Base-by-base conservation (phyloP, 2,888 invertebrate species). In the Argyra leucocephala region DNA sequence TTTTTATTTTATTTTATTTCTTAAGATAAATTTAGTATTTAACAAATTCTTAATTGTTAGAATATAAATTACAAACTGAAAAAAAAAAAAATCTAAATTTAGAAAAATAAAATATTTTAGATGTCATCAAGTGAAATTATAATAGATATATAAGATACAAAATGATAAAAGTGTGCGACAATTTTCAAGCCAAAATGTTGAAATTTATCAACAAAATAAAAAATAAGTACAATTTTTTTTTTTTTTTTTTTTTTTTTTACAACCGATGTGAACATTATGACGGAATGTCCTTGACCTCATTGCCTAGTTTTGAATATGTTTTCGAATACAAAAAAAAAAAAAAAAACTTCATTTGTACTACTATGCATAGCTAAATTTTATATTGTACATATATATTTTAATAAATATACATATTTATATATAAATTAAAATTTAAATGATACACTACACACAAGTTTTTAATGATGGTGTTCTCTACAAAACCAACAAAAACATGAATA, bases 221-320 rank as follows among this genome's bases (percentile, higher is more conserved):
- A 2, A 48, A 18, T 15, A 48, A 48, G 18, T 18, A 48, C 37
- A 15, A 15, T n/a, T n/a, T n/a, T n/a, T n/a, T n/a, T n/a, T n/a
- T n/a, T n/a, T n/a, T 5, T 31, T 31, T 31, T 31, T 31, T 31
- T 31, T 31, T 31, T 31, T 31, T 31, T 31, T 48, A 48, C 48
- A 48, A 48, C 48, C 18, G n/a, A 48, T 48, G 48, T 48, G 48
- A 48, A 48, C 48, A 48, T 48, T 48, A 48, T 48, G 48, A 48
- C 48, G 5, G 48, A 48, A 48, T 48, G 48, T 48, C 48, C 48
- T 48, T 48, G 48, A 48, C 48, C 48, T 48, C 48, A 48, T 48
- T 48, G 48, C 48, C 48, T 48, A 48, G 48, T 48, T 48, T 37
- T n/a, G n/a, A n/a, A n/a, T n/a, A n/a, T n/a, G n/a, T n/a, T 48